Conservation (phyloP, 64 coral and sea anemone genomes). For the Pocillopora verrucosa region DNA sequence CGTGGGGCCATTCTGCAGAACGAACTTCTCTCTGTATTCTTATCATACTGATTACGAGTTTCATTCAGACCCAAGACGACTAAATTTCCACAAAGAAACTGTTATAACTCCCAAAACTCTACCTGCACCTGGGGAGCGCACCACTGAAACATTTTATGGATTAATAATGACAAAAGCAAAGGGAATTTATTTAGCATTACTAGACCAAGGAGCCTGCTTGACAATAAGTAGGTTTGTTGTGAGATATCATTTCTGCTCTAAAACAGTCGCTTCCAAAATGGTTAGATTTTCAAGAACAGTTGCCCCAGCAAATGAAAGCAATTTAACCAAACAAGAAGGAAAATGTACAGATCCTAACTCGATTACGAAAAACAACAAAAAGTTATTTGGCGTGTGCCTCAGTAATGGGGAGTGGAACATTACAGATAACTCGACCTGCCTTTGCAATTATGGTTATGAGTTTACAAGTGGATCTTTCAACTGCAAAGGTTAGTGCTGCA, state of each 20-base stretch:
- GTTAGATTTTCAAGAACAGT: conserved; percentile 38
- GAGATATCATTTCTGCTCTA: conserved; percentile 30
- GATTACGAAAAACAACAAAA: background rate
- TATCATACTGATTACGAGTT: conserved; percentile 3
- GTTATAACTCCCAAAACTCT: background rate
- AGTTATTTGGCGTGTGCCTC: conserved; percentile 21
- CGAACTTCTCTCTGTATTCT: conserved; percentile 29
- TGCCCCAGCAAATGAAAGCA: conserved; percentile 21
- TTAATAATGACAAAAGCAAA: background rate
- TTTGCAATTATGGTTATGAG: conserved; percentile 39
- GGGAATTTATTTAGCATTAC: conserved; percentile 32
- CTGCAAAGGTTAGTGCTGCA: too few species aligned
- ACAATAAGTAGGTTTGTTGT: background rate
- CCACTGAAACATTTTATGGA: background rate
- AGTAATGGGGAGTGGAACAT: conserved; percentile 55
- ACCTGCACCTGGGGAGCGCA: too few species aligned
- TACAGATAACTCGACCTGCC: conserved; percentile 9
- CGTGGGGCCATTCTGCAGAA: background rate
- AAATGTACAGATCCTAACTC: too few species aligned
- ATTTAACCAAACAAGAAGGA: conserved; percentile 1
- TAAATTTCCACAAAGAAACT: background rate
- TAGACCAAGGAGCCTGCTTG: conserved; percentile 44
- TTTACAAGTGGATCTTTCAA: background rate
- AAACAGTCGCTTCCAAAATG: background rate
- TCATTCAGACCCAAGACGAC: background rate